Conservation (phyloP, 2,888 invertebrate genomes). For the Colostygia pectinataria region DNA sequence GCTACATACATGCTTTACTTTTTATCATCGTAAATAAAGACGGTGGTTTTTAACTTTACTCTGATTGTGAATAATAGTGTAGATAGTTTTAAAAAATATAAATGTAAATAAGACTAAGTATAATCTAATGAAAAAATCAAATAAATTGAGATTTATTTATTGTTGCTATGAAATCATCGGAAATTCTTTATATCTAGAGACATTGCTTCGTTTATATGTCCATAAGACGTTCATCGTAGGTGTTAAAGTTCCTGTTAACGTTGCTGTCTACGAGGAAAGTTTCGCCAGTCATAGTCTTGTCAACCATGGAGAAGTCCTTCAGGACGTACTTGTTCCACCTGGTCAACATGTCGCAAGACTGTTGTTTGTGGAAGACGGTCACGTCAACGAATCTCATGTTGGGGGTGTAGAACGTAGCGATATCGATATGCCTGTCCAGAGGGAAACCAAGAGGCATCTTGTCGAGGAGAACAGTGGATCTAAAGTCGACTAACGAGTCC, state of each 20-base stretch:
- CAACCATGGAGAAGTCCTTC: slow-evolving; percentile 59
- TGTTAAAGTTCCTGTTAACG: slow-evolving; percentile 35
- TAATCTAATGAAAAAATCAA: slow-evolving; percentile 1
- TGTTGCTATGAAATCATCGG: slow-evolving; percentile 12
- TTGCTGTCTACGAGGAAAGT: slow-evolving; percentile 59
- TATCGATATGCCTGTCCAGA: slow-evolving; percentile 86
- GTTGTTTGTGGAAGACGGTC: slow-evolving; percentile 84
- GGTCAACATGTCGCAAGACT: slow-evolving; percentile 69
- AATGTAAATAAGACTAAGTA: not conserved
- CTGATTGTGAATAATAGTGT: no score
- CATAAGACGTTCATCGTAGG: slow-evolving; percentile 7
- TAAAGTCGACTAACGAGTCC: slow-evolving; percentile 65
- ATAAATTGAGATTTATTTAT: slow-evolving; percentile 19
- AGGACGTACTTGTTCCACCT: slow-evolving; percentile 69
- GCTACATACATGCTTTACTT: no score
- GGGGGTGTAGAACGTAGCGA: slow-evolving; percentile 83
- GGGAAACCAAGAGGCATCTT: slow-evolving; percentile 88
- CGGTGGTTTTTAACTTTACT: no score
- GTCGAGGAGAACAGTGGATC: slow-evolving; percentile 79
- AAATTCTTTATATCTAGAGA: not conserved
- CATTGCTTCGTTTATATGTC: slow-evolving; percentile 8
- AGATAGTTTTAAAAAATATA: no score
- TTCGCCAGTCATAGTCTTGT: slow-evolving; percentile 53
- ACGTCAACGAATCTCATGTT: slow-evolving; percentile 87
- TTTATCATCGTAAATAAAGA: no score